A percentile compares a stretch with the other conserved stretches of the same genome.
These are phyloP conservation scores for Metopia argyrocephala DNA, from an alignment of 2,888 invertebrate species.

Conservation along the genomic window DNA sequence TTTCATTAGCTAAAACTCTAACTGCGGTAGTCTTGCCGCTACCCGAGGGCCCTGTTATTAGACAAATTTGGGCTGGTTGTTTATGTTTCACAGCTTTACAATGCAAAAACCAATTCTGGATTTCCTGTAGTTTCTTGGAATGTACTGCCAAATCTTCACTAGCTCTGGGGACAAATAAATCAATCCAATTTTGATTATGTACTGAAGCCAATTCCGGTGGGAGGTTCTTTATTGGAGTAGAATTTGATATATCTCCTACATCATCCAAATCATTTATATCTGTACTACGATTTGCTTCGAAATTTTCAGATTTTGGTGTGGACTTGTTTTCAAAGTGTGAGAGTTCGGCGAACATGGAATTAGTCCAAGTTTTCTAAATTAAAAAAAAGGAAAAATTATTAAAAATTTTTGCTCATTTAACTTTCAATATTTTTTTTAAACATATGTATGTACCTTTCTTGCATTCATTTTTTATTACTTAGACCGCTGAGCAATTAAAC, in stretches of 20 bases:
- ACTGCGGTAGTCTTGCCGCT: constrained; percentile 90
- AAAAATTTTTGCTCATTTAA: background rate
- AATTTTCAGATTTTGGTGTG: constrained; percentile 23
- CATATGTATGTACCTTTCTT: constrained; percentile 19
- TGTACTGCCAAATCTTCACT: constrained; percentile 86
- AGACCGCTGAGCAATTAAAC: too few species aligned
- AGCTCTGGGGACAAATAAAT: constrained; percentile 81
- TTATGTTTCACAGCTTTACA: constrained; percentile 68
- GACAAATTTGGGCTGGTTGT: constrained; percentile 80
- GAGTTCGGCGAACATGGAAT: constrained; percentile 70
- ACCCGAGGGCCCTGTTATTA: constrained; percentile 91
- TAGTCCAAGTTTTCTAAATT: constrained; percentile 70
- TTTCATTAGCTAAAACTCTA: constrained; percentile 82
- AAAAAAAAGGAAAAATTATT: background rate
- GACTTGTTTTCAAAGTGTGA: constrained; percentile 39
- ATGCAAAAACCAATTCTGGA: constrained; percentile 83
- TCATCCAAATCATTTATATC: constrained; percentile 57
- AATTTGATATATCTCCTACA: constrained; percentile 9
- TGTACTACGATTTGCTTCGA: constrained; percentile 11
- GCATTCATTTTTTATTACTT: constrained; percentile 21
- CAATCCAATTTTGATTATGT: constrained; percentile 80
- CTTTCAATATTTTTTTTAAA: background rate
- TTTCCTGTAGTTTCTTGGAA: constrained; percentile 86
- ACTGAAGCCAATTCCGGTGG: background rate
- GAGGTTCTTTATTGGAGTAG: background rate